Base-by-base conservation (phyloP, 2,797 vertebrate genomes). In the Oreochromis grahami region DNA sequence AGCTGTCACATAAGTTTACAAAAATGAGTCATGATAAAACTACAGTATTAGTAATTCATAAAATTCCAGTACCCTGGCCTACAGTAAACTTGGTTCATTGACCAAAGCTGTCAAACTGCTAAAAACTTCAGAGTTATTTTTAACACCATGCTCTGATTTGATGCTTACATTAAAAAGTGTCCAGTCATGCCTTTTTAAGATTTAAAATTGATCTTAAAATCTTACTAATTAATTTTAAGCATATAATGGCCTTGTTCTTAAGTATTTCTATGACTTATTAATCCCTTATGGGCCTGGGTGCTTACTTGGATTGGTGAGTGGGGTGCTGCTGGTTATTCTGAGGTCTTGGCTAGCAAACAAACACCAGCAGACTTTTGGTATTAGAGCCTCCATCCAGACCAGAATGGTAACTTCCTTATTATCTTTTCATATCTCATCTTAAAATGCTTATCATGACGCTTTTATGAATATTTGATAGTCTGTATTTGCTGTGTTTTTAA, bases 211-310 rank as follows among this genome's bases (percentile, higher is more conserved):
- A 21, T 63, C 3, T 21, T 13, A 21, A 21, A 63, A n/a, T 38
- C 11, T 5, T n/a, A 21, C 19, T 0, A 41, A 41, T 38, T 13
- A 41, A 21, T 21, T 65, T 41, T 65, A 65, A 14, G 11, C 4
- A 65, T 65, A 21, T 21, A 38, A 41, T 38, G n/a, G 11, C 34
- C 60, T 41, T 21, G 4, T 38, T 38, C 19, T 21, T 13, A 38
- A 14, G 0, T 0, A 65, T 65, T 21, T 21, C 0, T 21, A 41
- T 8, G 1, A 41, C n/a, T 14, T 65, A 65, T 41, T 21, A 0
- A 8, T 5, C 36, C 11, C 19, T 65, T 8, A 13, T 38, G 36
- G 1, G 1, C 12, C 1, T 6, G 60, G n/a, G 60, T 41, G 19
- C 19, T 65, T 65, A 41, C 34, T 65, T 65, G n/a, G 2, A 65